These are phyloP conservation scores for Oncorhynchus nerka DNA, from an alignment of 2,113 vertebrate species.

Conservation along the genomic window DNA sequence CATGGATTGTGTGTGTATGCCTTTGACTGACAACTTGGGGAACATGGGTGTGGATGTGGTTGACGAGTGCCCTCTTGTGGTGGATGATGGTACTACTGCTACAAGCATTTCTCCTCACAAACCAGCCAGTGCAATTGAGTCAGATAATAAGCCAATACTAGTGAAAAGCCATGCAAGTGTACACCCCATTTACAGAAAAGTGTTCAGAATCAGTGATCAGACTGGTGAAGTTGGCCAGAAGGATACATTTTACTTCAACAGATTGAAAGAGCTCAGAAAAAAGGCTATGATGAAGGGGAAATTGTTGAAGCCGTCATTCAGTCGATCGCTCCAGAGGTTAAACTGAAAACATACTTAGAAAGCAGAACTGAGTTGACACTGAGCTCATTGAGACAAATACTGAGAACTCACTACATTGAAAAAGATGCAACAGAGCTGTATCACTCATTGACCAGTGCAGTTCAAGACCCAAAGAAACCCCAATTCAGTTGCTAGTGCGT, in stretches of 20 bases:
- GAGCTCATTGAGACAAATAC: not conserved
- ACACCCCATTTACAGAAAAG: constrained; percentile 14
- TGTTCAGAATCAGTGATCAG: constrained; percentile 9
- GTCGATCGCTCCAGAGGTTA: not conserved
- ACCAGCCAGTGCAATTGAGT: too few species aligned
- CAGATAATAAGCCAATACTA: too few species aligned
- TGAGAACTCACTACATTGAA: constrained; percentile 23
- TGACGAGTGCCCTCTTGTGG: too few species aligned
- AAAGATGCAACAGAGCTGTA: constrained; percentile 33
- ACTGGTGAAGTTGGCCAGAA: constrained; percentile 23
- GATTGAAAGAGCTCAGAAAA: constrained; percentile 4
- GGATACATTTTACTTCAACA: constrained; percentile 1
- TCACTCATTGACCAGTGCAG: constrained; percentile 20
- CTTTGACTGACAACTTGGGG: too few species aligned
- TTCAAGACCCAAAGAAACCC: constrained; percentile 19
- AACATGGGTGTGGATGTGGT: too few species aligned
- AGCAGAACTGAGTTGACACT: constrained; percentile 16
- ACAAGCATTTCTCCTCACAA: too few species aligned
- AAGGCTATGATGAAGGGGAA: constrained; percentile 23
- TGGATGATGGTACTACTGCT: too few species aligned
- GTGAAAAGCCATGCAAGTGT: not conserved
- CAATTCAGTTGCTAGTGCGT: constrained; percentile 18
- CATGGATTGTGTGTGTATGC: too few species aligned
- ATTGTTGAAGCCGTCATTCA: constrained; percentile 24
- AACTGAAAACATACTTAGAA: constrained; percentile 23